Conservation (phyloP, 1,140 invertebrate species). For the Homalodisca vitripennis region DNA sequence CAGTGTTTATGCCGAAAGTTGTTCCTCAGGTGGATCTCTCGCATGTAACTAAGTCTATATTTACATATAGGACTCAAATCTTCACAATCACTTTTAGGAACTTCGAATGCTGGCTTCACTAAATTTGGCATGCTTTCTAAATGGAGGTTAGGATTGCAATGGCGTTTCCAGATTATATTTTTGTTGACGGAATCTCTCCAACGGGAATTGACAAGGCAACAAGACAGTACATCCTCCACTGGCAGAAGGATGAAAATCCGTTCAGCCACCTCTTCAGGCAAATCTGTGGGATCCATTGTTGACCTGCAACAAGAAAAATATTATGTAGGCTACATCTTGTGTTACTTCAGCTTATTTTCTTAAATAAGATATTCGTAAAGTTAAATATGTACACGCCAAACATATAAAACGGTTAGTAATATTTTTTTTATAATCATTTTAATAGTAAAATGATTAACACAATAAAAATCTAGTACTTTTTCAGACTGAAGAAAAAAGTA, state of each 20-base stretch:
- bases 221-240: slow-evolving; percentile 33
- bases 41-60: slow-evolving; percentile 33
- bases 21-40: slow-evolving; percentile 30
- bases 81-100: background rate
- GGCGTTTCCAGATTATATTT: slow-evolving; percentile 34
- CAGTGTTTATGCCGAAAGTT: slow-evolving; percentile 31
- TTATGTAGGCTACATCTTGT: too few relatives aligned
- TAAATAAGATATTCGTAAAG: too few relatives aligned
- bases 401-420: too few relatives aligned
- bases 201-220: slow-evolving; percentile 24
- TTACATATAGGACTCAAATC: slow-evolving; percentile 29
- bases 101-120: slow-evolving; percentile 5
- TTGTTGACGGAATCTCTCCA: slow-evolving; percentile 37
- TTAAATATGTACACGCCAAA: too few relatives aligned
- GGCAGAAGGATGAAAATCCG: slow-evolving; percentile 25
- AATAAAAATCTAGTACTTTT: too few relatives aligned
- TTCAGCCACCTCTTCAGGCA: slow-evolving; percentile 36
- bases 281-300: slow-evolving; percentile 4
- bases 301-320: too few relatives aligned
- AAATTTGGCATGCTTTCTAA: slow-evolving; percentile 3
- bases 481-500: too few relatives aligned
- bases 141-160: slow-evolving; percentile 27
- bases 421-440: too few relatives aligned
- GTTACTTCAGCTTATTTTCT: too few relatives aligned
- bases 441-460: too few relatives aligned